Conservation (phyloP, 2,113 vertebrate species). For the Spermophilus dauricus region DNA sequence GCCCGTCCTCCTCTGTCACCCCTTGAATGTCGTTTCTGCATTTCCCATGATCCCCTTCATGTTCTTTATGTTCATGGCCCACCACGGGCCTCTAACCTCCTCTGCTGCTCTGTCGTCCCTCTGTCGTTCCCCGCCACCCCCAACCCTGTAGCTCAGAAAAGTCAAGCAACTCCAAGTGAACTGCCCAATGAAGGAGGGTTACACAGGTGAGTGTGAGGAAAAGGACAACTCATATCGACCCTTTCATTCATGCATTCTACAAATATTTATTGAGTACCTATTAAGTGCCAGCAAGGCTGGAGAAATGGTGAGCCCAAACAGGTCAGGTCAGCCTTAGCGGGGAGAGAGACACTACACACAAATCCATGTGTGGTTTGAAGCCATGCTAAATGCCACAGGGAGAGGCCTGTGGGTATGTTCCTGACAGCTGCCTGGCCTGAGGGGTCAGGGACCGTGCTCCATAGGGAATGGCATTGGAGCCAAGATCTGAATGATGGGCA, state of each 20-base stretch:
- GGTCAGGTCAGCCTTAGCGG: not conserved
- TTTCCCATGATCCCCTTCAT: not conserved
- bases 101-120: not conserved
- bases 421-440: not conserved
- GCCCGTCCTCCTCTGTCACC: not conserved
- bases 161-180: not conserved
- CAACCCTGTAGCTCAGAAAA: not conserved
- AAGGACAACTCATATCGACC: not conserved
- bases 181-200: not conserved
- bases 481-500: not conserved
- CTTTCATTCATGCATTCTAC: conserved; percentile 70
- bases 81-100: not conserved
- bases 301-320: fast-evolving
- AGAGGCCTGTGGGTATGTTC: not conserved
- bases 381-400: not conserved
- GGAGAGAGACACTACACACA: not conserved
- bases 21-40: not conserved
- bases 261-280: conserved; percentile 82
- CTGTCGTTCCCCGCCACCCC: too few relatives aligned
- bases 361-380: not conserved
- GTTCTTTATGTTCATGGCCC: not conserved
- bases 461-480: not conserved
- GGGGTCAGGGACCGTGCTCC: not conserved
- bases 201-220: conserved; percentile 1
- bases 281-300: not conserved